A percentile compares a stretch with the other conserved stretches of the same genome.
These are phyloP conservation scores for Xestoiulus laeticollis DNA, from an alignment of 2,888 invertebrate species.

Conservation along the genomic window DNA sequence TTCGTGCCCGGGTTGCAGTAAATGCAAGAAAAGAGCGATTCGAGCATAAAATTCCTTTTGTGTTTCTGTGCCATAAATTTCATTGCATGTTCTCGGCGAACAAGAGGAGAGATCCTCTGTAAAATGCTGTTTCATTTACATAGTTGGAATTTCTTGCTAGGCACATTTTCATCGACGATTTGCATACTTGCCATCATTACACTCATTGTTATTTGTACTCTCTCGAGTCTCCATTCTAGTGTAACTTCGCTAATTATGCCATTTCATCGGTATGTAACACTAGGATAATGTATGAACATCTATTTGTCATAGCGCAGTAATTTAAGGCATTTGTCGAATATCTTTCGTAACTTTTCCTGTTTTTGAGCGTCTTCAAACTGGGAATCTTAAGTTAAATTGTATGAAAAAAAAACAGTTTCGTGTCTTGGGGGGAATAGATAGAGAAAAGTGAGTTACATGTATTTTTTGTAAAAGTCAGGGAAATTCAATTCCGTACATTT, in stretches of 20 bases:
- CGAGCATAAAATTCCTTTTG: conserved; percentile 42
- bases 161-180: conserved; percentile 15
- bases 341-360: background rate
- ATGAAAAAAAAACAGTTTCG: too few species aligned
- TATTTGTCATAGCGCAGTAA: conserved; percentile 18
- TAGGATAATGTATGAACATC: background rate
- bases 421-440: too few species aligned
- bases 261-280: background rate
- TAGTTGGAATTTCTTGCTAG: conserved; percentile 36
- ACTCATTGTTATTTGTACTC: background rate
- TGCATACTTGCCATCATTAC: background rate
- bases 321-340: background rate
- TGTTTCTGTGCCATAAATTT: conserved; percentile 40
- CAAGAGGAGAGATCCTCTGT: background rate
- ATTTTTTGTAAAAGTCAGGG: too few species aligned
- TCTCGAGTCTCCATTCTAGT: background rate
- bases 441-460: too few species aligned
- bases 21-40: conserved; percentile 2
- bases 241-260: background rate
- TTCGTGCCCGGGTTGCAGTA: background rate
- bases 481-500: too few species aligned
- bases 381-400: too few species aligned
- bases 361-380: too few species aligned
- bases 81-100: background rate
- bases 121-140: conserved; percentile 35